Conservation (phyloP, 1,140 invertebrate genomes). For the Dreissena rostriformis region DNA sequence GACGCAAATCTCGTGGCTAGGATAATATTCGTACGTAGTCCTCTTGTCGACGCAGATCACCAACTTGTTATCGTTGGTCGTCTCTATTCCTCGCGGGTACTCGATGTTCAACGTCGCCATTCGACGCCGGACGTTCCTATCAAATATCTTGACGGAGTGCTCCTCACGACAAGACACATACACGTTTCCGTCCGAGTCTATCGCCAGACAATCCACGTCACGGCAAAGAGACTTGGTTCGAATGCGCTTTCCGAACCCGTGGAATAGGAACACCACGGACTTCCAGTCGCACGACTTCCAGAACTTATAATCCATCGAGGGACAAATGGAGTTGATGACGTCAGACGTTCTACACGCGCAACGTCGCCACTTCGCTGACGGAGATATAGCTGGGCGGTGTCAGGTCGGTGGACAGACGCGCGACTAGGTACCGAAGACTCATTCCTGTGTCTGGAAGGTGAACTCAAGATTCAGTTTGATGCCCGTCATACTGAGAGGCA, state of each 20-base stretch:
- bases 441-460: constrained; percentile 34
- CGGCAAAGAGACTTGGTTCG: constrained; percentile 45
- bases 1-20: constrained; percentile 53
- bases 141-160: constrained; percentile 56
- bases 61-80: constrained; percentile 40
- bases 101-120: constrained; percentile 54
- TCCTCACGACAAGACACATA: constrained; percentile 61
- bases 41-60: constrained; percentile 55
- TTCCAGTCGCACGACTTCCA: constrained; percentile 61
- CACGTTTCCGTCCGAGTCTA: constrained; percentile 46
- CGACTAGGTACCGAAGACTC: constrained; percentile 50
- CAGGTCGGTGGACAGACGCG: constrained; percentile 51
- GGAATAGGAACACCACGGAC: constrained; percentile 45
- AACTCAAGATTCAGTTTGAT: constrained; percentile 54
- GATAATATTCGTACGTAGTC: constrained; percentile 57
- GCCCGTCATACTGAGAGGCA: constrained; percentile 36
- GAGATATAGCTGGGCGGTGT: constrained; percentile 53
- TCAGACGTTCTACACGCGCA: constrained; percentile 57
- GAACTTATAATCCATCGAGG: constrained; percentile 51
- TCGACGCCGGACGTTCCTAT: constrained; percentile 52
- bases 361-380: constrained; percentile 49
- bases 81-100: constrained; percentile 56
- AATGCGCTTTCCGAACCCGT: constrained; percentile 34
- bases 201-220: constrained; percentile 60
- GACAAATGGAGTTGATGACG: constrained; percentile 60